Evolutionary conservation across 2,113 vertebrate species (phyloP).

Genomic region (Otis tarda): DNA sequence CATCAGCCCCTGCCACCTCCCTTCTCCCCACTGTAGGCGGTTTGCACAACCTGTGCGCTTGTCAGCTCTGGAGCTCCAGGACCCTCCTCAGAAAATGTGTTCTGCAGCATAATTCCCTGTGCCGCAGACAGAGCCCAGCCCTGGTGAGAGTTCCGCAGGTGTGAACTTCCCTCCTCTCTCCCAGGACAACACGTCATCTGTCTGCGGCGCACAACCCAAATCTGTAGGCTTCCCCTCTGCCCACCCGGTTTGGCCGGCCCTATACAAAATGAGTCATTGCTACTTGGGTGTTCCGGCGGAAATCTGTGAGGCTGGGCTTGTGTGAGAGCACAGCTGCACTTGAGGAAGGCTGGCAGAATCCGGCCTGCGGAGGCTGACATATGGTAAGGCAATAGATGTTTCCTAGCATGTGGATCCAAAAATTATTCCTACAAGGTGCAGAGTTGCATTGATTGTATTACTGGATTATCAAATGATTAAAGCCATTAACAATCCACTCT

Average conservation of each 20-base stretch:
- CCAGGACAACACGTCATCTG: not conserved
- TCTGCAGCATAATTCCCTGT: not conserved
- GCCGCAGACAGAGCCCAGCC: not conserved
- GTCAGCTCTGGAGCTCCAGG: not conserved
- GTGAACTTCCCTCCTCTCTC: not conserved
- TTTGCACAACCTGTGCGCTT: not conserved
- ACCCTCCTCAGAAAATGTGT: not conserved
- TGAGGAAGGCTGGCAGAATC: not conserved
- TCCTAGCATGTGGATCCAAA: conserved; percentile 15
- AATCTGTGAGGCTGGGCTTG: not conserved
- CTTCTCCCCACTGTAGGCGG: not conserved
- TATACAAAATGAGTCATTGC: not conserved
- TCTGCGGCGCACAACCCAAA: not conserved
- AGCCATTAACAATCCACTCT: conserved; percentile 77
- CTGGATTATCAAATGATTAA: conserved; percentile 79
- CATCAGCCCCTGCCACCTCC: not conserved
- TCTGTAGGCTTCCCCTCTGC: not conserved
- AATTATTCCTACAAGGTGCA: conserved; percentile 66
- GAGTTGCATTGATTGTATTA: conserved; percentile 74
- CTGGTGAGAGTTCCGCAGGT: not conserved
- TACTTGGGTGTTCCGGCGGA: not conserved
- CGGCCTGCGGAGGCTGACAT: not conserved
- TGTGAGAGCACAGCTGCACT: not conserved
- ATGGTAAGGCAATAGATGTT: not conserved
- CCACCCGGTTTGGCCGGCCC: not conserved